These are phyloP conservation scores for Tethya wilhelma DNA, from an alignment of 37 sponge, comb jelly and placozoan species.

Conservation along the genomic window DNA sequence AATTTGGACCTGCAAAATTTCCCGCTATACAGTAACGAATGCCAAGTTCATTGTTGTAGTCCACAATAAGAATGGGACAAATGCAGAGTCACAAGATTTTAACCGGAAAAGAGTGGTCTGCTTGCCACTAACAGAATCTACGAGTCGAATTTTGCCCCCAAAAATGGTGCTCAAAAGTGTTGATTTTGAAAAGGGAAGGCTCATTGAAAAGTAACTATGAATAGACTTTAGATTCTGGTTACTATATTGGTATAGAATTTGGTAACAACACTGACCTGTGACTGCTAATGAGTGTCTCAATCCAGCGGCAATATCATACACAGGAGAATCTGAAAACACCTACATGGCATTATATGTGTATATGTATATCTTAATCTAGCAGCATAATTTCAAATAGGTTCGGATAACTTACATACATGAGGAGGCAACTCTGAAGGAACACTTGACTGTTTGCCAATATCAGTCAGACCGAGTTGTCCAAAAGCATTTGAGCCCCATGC, in stretches of 20 bases:
- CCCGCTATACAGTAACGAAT: too few species aligned
- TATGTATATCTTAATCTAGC: too few species aligned
- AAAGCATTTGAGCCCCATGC: constrained; percentile 80
- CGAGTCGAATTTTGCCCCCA: neutral
- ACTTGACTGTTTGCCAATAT: neutral
- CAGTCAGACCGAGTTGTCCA: constrained; percentile 68
- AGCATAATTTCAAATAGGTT: neutral
- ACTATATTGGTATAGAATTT: neutral
- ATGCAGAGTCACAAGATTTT: neutral
- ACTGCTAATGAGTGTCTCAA: constrained; percentile 74
- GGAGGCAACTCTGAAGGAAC: constrained; percentile 9
- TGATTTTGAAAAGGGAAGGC: too few species aligned
- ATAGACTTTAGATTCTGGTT: too few species aligned
- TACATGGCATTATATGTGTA: neutral
- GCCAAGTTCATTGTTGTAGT: too few species aligned
- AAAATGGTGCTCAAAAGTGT: too few species aligned
- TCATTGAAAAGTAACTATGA: too few species aligned
- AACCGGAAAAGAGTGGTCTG: neutral
- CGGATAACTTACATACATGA: constrained; percentile 17
- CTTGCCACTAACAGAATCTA: neutral
- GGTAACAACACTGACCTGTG: constrained; percentile 40
- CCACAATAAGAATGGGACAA: too few species aligned
- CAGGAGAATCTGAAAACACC: constrained; percentile 20
- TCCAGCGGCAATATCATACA: constrained; percentile 63
- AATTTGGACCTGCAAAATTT: too few species aligned